These are phyloP conservation scores for Muraenolepis orangiensis DNA, from an alignment of 2,797 vertebrate species.

Conservation along the genomic window DNA sequence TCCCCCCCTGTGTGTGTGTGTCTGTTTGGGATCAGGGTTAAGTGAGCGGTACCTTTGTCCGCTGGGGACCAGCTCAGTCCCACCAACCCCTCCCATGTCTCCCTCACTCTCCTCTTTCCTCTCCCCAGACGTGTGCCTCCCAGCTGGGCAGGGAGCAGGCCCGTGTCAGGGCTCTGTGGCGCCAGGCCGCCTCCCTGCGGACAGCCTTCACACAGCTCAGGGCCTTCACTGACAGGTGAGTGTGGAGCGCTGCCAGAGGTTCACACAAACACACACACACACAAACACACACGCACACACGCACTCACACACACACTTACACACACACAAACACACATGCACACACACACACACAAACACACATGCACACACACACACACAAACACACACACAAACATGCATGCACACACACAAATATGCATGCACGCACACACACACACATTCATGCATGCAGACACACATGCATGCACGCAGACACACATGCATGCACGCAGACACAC, in stretches of 20 bases:
- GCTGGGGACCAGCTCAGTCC: conserved; percentile 30
- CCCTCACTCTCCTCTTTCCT: conserved; percentile 25
- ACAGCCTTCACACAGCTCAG: conserved; percentile 78
- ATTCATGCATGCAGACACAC: too few species aligned
- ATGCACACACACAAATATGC: too few species aligned
- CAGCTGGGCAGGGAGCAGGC: conserved; percentile 64
- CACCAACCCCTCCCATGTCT: conserved; percentile 21
- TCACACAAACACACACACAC: conserved; percentile 19
- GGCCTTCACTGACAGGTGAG: conserved; percentile 79
- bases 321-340: too few species aligned
- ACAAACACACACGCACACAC: too few species aligned
- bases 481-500: background rate
- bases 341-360: too few species aligned
- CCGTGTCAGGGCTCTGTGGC: conserved; percentile 76
- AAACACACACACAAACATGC: too few species aligned
- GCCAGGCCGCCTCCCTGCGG: conserved; percentile 78
- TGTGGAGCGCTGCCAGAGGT: conserved; percentile 50
- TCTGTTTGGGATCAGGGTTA: conserved; percentile 58
- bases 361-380: too few species aligned
- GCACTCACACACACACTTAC: too few species aligned
- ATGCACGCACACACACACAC: too few species aligned
- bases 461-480: too few species aligned
- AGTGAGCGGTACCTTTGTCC: conserved; percentile 47
- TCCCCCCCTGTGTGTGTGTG: conserved; percentile 46
- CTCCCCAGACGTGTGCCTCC: conserved; percentile 62